phyloP scores from a whole-genome alignment of 2,797 vertebrate species.

The Eleutherodactylus coqui region DNA sequence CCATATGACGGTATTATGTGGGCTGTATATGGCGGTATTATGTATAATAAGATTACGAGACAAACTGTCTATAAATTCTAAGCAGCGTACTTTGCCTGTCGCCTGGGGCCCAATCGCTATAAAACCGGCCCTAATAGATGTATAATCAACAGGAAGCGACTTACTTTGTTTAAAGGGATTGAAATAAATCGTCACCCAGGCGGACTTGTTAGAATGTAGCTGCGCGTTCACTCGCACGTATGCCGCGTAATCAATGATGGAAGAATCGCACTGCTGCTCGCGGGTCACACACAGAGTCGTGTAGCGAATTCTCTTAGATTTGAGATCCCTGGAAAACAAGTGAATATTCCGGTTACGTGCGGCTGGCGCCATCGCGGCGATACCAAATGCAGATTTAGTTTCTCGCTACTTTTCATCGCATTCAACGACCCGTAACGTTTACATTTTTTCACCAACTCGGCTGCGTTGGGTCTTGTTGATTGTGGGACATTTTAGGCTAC shows the following conservation, averaged over 20 bases:
- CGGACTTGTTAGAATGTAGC: constrained; percentile 53
- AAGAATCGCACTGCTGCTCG: constrained; percentile 66
- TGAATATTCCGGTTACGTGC: not conserved
- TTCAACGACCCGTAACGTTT: too few relatives aligned
- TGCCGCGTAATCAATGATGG: constrained; percentile 66
- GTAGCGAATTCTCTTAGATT: not conserved
- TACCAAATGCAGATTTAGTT: too few relatives aligned
- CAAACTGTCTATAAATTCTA: not conserved
- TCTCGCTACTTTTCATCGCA: too few relatives aligned
- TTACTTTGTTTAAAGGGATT: constrained; percentile 76
- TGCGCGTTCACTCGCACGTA: constrained; percentile 70
- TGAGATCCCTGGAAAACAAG: not conserved
- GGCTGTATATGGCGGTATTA: not conserved
- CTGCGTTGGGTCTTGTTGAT: too few relatives aligned
- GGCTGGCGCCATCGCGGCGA: too few relatives aligned
- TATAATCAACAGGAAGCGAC: constrained; percentile 28
- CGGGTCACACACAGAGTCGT: constrained; percentile 20
- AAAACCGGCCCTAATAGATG: not conserved
- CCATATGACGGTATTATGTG: not conserved
- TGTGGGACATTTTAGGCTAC: too few relatives aligned
- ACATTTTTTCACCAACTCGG: too few relatives aligned
- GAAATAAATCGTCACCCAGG: constrained; percentile 71
- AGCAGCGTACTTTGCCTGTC: not conserved
- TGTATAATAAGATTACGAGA: not conserved
- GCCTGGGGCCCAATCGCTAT: not conserved